Percentiles rank a stretch among this genome's conserved stretches.
Conservation (phyloP, 1,140 invertebrate genomes). For the Drosophila gunungcola region DNA sequence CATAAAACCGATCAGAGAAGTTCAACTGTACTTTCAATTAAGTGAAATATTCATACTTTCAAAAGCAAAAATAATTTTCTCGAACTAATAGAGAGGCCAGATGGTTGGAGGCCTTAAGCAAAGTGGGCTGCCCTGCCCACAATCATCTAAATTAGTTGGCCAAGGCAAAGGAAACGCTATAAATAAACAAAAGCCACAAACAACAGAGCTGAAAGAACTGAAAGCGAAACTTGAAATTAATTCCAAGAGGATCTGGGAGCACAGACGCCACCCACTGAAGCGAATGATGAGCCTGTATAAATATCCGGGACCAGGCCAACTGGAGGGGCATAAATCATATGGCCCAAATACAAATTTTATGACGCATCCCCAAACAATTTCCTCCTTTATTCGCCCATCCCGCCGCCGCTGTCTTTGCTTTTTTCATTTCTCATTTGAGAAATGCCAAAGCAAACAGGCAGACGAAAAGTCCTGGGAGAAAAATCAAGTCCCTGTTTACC, state of each 20-base stretch:
- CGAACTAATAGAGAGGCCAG: slow-evolving; percentile 31
- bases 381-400: not conserved
- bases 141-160: slow-evolving; percentile 46
- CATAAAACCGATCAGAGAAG: too few species aligned
- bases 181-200: slow-evolving; percentile 44
- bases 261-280: slow-evolving; percentile 15
- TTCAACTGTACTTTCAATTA: too few species aligned
- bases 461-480: slow-evolving; percentile 25
- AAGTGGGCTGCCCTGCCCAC: slow-evolving; percentile 2
- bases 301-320: slow-evolving; percentile 37
- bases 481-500: slow-evolving; percentile 57
- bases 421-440: slow-evolving; percentile 27
- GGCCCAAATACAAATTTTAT: slow-evolving; percentile 69
- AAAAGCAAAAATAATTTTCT: slow-evolving; percentile 1
- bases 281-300: slow-evolving; percentile 64
- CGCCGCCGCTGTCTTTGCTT: not conserved
- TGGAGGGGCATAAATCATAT: slow-evolving; percentile 63
- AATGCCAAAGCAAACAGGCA: slow-evolving; percentile 31
- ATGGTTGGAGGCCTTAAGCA: slow-evolving; percentile 18
- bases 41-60: too few species aligned
- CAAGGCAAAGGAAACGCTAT: slow-evolving; percentile 33
- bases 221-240: slow-evolving; percentile 80
- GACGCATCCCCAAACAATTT: slow-evolving; percentile 62
- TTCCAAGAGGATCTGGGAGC: slow-evolving; percentile 31
- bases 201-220: slow-evolving; percentile 47